Percentiles rank a stretch among this genome's conserved stretches.
phyloP scores from a whole-genome alignment of 2,797 vertebrate genomes.

The Oreochromis mossambicus region DNA sequence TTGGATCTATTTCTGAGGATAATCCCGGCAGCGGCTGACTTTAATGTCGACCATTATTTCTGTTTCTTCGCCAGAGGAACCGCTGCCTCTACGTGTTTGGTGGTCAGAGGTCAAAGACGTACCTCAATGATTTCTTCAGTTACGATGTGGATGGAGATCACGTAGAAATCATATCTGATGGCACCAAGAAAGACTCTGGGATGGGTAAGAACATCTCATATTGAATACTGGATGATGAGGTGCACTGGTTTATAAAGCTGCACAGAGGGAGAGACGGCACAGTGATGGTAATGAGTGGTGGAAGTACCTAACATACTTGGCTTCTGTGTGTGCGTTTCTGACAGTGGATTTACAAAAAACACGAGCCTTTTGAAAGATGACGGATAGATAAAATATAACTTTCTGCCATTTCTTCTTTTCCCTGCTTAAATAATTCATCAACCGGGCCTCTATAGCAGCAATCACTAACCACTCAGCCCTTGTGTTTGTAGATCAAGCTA shows the following conservation, averaged over 20 bases:
- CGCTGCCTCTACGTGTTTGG: conserved; percentile 96
- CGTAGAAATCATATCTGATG: conserved; percentile 97
- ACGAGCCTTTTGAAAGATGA: background rate
- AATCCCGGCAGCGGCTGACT: background rate
- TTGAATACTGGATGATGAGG: background rate
- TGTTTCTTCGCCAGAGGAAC: conserved; percentile 82
- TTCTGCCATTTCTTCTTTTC: background rate
- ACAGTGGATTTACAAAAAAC: background rate
- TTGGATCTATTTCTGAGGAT: background rate
- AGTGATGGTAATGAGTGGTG: background rate
- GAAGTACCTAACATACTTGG: background rate
- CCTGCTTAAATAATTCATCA: background rate
- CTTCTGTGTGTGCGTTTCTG: background rate
- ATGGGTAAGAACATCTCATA: conserved; percentile 83
- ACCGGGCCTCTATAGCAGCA: background rate
- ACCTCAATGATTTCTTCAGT: conserved; percentile 99
- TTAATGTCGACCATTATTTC: background rate
- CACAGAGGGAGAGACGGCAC: background rate
- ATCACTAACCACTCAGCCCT: background rate
- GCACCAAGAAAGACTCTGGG: conserved; percentile 98
- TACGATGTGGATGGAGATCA: conserved; percentile 96
- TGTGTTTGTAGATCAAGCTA: background rate
- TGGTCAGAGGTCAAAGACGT: conserved; percentile 96
- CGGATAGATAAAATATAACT: background rate
- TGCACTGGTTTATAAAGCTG: background rate